Base-by-base conservation (phyloP, 2,888 invertebrate genomes). In the Xiphydria camelus region DNA sequence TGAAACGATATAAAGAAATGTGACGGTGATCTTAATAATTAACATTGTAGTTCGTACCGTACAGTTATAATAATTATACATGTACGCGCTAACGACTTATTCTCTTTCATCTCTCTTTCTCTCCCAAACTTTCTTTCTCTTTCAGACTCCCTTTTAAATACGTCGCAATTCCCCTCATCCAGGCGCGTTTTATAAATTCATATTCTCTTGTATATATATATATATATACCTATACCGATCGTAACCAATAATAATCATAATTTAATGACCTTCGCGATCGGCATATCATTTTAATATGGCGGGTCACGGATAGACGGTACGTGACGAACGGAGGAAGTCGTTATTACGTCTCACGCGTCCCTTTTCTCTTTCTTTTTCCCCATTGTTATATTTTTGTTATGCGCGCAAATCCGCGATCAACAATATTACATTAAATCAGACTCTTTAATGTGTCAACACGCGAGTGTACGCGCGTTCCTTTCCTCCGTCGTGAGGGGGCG, bases 201-300 rank as follows among this genome's bases (percentile, higher is more conserved):
- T 41, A 33, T 40, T 31, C 34, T 20, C 36, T 35, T 20, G 57
- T 59, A 55, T 57, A 52, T 60, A 55, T 47, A 49, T 47, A 55
- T 58, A 59, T 57, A 55, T 40, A 20, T 38, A n/a, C n/a, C n/a
- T 51, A 35, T 45, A 29, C 39, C 22, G 23, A 47, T 55, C 47
- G 47, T 58, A 53, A 51, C 49, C 46, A 55, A 50, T 59, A 57
- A 50, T 57, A 54, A 50, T 50, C 50, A 52, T 55, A 56, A 37
- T 42, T 43, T 31, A 40, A 40, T 52, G 10, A 29, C 29, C 29
- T 12, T 12, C 12, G 5, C 3, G 29, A 4, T 14, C 29, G 29
- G 12, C 15, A 29, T 14, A 29, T 29, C 12, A 7, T 29, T 12
- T 9, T 29, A 29, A 4, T 29, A 29, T 29, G 29, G 29, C 29